Evolutionary conservation across 2,888 invertebrate genomes (phyloP).

Genomic region (Leptinotarsa peninsularis): DNA sequence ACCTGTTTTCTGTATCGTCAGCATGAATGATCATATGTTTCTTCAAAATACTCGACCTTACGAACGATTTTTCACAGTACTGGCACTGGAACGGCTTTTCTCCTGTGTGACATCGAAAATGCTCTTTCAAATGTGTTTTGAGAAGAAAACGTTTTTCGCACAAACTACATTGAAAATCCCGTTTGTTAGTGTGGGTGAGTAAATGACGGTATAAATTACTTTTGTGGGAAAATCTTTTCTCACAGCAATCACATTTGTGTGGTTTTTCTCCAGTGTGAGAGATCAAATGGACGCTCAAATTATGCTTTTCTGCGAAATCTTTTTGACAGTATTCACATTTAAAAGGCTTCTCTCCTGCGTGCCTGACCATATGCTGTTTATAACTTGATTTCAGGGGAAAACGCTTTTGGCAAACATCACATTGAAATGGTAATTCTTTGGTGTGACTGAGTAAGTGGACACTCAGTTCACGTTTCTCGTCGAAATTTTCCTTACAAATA

Average conservation of each 20-base stretch:
- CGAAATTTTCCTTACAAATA: constrained; percentile 7
- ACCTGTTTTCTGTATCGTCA: too few species aligned
- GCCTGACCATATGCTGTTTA: not conserved
- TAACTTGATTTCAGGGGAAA: constrained; percentile 14
- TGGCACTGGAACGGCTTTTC: not conserved
- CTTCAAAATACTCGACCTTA: not conserved
- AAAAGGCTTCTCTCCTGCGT: constrained; percentile 18
- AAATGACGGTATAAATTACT: constrained; percentile 1
- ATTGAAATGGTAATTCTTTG: constrained; percentile 10
- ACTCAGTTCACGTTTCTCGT: not conserved
- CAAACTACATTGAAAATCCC: not conserved
- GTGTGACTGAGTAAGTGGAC: too few species aligned
- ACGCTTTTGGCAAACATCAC: constrained; percentile 20
- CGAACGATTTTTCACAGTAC: not conserved
- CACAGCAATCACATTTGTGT: constrained; percentile 18
- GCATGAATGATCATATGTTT: too few species aligned
- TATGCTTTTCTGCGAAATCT: constrained; percentile 17
- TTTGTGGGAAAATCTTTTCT: constrained; percentile 19
- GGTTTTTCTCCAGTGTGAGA: constrained; percentile 20
- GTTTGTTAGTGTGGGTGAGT: not conserved
- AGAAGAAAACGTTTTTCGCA: not conserved
- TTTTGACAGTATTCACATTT: constrained; percentile 22
- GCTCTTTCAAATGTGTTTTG: not conserved
- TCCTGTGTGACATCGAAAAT: not conserved
- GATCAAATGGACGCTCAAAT: constrained; percentile 11